phyloP scores from a whole-genome alignment of 2,113 vertebrate genomes.

The Hippocampus guttulatus region DNA sequence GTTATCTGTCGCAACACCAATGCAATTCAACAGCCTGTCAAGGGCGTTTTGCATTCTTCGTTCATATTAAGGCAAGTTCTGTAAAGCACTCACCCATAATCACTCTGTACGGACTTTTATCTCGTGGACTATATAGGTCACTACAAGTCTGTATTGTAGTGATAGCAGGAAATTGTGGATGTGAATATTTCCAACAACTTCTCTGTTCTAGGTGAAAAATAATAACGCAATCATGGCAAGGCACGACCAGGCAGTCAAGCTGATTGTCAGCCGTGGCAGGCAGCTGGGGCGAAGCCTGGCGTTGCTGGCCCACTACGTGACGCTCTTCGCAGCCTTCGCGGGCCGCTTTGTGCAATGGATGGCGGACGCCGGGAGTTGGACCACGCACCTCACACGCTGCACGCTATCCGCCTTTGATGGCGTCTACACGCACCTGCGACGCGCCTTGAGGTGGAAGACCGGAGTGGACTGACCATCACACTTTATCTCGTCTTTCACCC shows the following conservation, averaged over 20 bases:
- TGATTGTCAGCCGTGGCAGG: slow-evolving; percentile 59
- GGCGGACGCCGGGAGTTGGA: slow-evolving; percentile 61
- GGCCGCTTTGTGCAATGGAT: slow-evolving; percentile 58
- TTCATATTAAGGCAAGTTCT: too few species aligned
- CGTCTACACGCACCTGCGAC: slow-evolving; percentile 58
- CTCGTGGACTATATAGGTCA: too few species aligned
- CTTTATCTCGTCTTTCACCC: neutral
- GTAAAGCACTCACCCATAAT: too few species aligned
- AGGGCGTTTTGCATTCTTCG: too few species aligned
- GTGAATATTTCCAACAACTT: neutral
- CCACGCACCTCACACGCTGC: slow-evolving; percentile 49
- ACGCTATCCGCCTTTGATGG: slow-evolving; percentile 56
- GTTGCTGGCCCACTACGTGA: slow-evolving; percentile 63
- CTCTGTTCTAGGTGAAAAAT: neutral
- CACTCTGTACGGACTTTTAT: too few species aligned
- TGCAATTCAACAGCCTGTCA: too few species aligned
- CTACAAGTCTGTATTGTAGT: too few species aligned
- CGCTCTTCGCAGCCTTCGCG: slow-evolving; percentile 58
- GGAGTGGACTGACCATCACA: slow-evolving; percentile 27
- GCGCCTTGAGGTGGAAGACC: slow-evolving; percentile 42
- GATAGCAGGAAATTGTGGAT: too few species aligned
- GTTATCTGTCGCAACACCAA: too few species aligned
- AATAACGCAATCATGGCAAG: slow-evolving; percentile 40
- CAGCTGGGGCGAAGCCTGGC: slow-evolving; percentile 67
- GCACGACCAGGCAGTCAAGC: slow-evolving; percentile 56